These are phyloP conservation scores for Argyra leucocephala DNA, from an alignment of 2,888 invertebrate genomes.

Conservation along the genomic window DNA sequence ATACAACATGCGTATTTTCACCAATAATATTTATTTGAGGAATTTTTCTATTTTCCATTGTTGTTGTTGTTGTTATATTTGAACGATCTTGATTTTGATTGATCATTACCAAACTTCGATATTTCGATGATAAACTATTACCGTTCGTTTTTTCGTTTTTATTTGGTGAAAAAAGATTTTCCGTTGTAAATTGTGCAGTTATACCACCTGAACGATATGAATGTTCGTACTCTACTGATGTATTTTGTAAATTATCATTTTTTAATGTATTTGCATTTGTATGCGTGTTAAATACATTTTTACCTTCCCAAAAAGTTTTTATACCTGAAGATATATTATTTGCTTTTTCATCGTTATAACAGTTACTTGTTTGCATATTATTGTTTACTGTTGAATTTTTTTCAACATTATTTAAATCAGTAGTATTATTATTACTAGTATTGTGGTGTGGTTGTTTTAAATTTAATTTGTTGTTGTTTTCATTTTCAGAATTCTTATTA, in stretches of 20 bases:
- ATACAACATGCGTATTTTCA: not conserved
- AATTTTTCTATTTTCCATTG: not conserved
- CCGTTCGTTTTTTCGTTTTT: constrained; percentile 42
- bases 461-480: too few relatives aligned
- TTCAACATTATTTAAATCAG: not conserved
- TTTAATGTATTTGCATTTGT: constrained; percentile 5
- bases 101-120: constrained; percentile 84
- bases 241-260: not conserved
- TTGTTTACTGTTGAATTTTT: not conserved
- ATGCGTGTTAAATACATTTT: constrained; percentile 7
- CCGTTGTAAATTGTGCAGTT: constrained; percentile 17
- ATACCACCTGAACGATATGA: constrained; percentile 17
- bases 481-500: not conserved
- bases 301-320: not conserved
- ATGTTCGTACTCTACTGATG: constrained; percentile 20
- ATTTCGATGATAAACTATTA: constrained; percentile 52
- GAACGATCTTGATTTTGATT: constrained; percentile 53
- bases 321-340: not conserved
- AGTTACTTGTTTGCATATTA: not conserved
- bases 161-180: constrained; percentile 12
- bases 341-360: not conserved
- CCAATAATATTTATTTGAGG: not conserved
- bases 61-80: not conserved
- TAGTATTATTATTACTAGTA: not conserved
- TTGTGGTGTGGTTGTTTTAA: not conserved